Percentiles rank a stretch among this genome's conserved stretches.
Conservation (phyloP, 2,797 vertebrate genomes). For the Myiothlypis coronata region DNA sequence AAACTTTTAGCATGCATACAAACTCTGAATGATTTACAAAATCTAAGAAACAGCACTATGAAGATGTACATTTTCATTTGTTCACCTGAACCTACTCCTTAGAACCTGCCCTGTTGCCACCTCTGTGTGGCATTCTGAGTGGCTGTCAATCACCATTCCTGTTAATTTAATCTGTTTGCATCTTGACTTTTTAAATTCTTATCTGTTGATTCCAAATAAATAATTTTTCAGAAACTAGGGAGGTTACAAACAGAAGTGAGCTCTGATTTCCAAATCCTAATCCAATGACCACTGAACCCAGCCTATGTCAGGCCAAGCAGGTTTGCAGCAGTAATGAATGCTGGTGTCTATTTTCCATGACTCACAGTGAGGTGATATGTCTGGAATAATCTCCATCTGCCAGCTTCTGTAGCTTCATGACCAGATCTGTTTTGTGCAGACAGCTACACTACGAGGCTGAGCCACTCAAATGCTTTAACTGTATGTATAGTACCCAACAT, state of each 20-base stretch:
- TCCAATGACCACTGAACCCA: constrained; percentile 23
- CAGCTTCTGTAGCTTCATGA: background rate
- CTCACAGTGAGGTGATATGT: background rate
- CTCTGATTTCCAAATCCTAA: background rate
- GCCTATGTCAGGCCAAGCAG: constrained; percentile 2
- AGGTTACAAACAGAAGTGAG: background rate
- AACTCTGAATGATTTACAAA: background rate
- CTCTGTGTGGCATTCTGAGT: background rate
- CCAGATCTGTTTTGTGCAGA: background rate
- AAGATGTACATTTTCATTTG: background rate
- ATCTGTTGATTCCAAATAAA: background rate
- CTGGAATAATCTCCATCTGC: background rate
- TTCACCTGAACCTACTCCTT: background rate
- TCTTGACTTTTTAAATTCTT: background rate
- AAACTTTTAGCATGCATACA: background rate
- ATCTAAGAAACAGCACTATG: background rate
- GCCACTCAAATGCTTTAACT: background rate
- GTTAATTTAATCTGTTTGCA: background rate
- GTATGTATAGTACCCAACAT: background rate
- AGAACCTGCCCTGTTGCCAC: background rate
- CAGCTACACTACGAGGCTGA: background rate
- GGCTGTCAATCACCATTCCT: background rate
- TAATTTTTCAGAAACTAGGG: background rate
- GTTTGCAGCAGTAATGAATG: background rate
- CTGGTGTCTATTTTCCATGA: background rate